These are phyloP conservation scores for Ciona savignyi DNA, from an alignment of 23 tunicate species.

Conservation along the genomic window DNA sequence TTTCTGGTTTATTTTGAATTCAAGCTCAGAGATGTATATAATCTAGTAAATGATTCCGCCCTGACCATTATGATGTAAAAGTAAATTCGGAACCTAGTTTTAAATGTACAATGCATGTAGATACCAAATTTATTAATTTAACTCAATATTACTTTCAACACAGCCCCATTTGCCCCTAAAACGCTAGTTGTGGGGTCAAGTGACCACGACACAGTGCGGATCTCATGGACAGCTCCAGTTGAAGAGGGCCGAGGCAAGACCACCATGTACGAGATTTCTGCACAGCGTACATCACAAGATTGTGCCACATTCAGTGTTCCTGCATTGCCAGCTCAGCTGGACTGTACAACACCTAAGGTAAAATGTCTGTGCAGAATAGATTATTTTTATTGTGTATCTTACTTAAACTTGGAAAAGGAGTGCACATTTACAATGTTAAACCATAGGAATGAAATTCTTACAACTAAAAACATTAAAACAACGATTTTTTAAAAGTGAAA, in stretches of 20 bases:
- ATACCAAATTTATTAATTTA: no score
- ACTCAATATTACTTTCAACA: neutral
- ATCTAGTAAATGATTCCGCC: no score
- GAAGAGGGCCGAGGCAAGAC: conserved; percentile 17
- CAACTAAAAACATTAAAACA: no score
- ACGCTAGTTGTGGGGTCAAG: neutral
- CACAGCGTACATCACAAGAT: conserved; percentile 2
- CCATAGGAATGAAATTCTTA: no score
- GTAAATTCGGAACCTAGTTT: no score
- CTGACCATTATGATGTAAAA: no score
- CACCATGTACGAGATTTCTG: conserved; percentile 4
- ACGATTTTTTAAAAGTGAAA: no score
- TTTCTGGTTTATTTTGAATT: no score
- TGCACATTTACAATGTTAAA: no score
- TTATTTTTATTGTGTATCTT: neutral
- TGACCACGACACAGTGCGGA: neutral
- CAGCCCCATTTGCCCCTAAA: conserved; percentile 27
- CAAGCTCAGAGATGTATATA: no score
- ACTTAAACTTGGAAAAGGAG: neutral
- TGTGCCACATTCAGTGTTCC: conserved; percentile 13
- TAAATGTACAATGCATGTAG: no score
- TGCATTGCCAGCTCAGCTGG: neutral
- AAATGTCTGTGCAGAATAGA: neutral
- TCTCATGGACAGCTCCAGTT: conserved; percentile 25
- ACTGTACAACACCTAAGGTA: conserved; percentile 23